phyloP scores from a whole-genome alignment of 1,140 invertebrate genomes.

The Lepeophtheirus salmonis region DNA sequence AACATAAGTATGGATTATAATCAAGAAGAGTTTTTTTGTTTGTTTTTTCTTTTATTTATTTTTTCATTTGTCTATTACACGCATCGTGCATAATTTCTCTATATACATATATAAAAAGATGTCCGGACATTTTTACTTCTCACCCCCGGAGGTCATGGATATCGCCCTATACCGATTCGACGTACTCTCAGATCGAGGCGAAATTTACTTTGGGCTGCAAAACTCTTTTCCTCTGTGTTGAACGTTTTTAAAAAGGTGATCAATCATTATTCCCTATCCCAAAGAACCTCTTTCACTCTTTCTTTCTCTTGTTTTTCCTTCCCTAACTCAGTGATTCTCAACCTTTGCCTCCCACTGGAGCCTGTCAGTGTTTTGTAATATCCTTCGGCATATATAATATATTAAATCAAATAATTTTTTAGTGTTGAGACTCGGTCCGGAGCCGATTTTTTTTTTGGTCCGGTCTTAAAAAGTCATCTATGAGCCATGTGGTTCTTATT shows the following conservation, averaged over 20 bases:
- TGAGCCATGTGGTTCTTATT: no score
- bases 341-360: no score
- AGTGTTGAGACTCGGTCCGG: no score
- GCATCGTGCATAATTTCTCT: background rate
- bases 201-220: background rate
- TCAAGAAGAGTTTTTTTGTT: background rate
- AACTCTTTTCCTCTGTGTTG: background rate
- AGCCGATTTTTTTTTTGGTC: no score
- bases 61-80: background rate
- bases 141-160: background rate
- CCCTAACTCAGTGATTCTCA: no score
- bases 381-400: no score
- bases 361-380: no score
- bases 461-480: no score
- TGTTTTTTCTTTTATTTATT: background rate
- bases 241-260: background rate
- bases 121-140: background rate
- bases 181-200: background rate
- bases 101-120: background rate
- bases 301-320: slow-evolving; percentile 3
- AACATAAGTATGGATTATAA: no score
- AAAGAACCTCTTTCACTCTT: background rate
- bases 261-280: background rate
- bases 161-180: background rate
- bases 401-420: no score